Base-by-base conservation (phyloP, 2,797 vertebrate species). In the Sebastes nivosus region DNA sequence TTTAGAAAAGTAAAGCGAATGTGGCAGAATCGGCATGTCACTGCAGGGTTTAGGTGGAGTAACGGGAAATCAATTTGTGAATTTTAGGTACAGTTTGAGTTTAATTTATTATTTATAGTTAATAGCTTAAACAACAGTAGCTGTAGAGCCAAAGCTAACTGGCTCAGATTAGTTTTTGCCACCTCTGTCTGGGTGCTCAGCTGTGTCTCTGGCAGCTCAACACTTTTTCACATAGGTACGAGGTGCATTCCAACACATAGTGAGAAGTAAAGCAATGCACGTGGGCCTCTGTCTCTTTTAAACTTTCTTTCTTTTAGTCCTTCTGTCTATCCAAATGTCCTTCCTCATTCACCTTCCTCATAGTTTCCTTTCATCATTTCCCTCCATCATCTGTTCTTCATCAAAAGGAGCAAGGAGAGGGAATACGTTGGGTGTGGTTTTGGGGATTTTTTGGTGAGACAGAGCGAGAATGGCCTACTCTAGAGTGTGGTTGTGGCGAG, bases 181-280 rank as follows among this genome's bases (percentile, higher is more conserved):
- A 12, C 25, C 29, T 55, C 65, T 67, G 64, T 67, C 64, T 72
- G 72, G 68, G 42, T 74, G 54, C 60, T 74, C 77, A 61, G 81
- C 75, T 58, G 71, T 30, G 59, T 87, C 79, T 71, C 60, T 66
- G 58, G 79, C 63, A 73, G 61, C 72, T 66, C 27, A 72, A 25
- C 63, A 61, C 80, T 89, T 91, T 92, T 87, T 88, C 95, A 94
- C 83, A 73, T 92, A 90, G 86, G 83, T 92, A 88, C 69, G 84
- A 94, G 81, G 67, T 88, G 64, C 88, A 93, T 94, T 93, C 87
- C 90, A 83, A 73, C 77, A 81, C 82, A 83, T 63, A 67, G 91
- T 75, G 87, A 85, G 83, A 89, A 81, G 75, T n/a, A 30, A 65
- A 61, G 82, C 60, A 29, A 10, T 67, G 79, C 78, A 83, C 83